Conservation (phyloP, 2,113 vertebrate species). For the Cercocebus atys region DNA sequence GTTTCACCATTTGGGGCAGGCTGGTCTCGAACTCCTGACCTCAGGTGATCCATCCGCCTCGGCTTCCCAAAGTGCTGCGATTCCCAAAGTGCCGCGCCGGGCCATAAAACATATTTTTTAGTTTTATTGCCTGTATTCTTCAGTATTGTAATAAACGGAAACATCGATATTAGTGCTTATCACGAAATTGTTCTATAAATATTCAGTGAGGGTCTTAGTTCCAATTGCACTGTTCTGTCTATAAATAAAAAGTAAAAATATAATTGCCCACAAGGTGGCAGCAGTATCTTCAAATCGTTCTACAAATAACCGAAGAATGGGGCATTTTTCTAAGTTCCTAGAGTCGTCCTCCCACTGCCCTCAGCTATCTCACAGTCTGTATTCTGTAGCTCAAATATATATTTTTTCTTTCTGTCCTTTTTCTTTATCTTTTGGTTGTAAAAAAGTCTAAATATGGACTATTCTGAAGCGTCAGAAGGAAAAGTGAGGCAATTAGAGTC, state of each 20-base stretch:
- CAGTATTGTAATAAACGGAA: neutral
- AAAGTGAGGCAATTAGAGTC: neutral
- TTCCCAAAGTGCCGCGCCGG: no score
- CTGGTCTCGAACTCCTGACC: no score
- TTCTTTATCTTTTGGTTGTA: neutral
- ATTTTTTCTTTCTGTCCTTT: neutral
- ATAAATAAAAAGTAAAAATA: slow-evolving; percentile 23
- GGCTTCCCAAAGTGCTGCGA: no score
- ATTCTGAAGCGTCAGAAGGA: neutral
- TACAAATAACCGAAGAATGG: neutral
- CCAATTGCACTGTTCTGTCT: neutral
- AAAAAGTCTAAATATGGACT: neutral
- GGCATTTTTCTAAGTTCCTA: no score
- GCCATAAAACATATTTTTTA: neutral
- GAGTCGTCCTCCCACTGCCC: neutral
- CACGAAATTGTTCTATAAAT: neutral
- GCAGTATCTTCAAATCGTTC: slow-evolving; percentile 35
- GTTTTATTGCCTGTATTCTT: neutral
- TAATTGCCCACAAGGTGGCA: slow-evolving; percentile 62
- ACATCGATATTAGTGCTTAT: neutral
- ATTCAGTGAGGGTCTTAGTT: neutral
- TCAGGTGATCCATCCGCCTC: no score
- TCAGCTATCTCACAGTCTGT: neutral
- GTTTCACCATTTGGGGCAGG: no score
- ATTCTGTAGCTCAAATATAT: neutral